phyloP scores from a whole-genome alignment of 2,888 invertebrate genomes.

The Syritta pipiens region DNA sequence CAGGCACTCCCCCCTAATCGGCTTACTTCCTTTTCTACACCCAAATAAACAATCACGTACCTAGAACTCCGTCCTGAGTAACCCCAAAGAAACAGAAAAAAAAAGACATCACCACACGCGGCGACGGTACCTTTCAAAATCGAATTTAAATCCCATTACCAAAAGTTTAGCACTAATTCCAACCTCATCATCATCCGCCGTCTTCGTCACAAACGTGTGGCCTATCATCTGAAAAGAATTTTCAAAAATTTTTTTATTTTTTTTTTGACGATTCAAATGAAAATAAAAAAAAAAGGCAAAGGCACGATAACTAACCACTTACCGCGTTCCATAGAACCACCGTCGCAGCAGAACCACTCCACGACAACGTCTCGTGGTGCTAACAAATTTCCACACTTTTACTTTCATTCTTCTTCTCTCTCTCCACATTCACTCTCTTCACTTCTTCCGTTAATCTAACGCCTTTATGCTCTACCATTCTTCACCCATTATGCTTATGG shows the following conservation, averaged over 20 bases:
- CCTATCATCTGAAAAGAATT: slow-evolving; percentile 36
- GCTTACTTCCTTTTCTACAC: too few relatives aligned
- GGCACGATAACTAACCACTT: slow-evolving; percentile 54
- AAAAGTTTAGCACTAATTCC: slow-evolving; percentile 56
- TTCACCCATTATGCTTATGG: slow-evolving; percentile 33
- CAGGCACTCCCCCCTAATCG: too few relatives aligned
- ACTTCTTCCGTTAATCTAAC: slow-evolving; percentile 35
- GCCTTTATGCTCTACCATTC: slow-evolving; percentile 46
- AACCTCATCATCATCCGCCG: slow-evolving; percentile 51
- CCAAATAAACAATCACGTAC: not conserved
- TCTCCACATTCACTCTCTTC: not conserved
- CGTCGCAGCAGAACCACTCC: not conserved
- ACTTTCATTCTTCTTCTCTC: slow-evolving; percentile 46
- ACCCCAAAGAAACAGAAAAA: too few relatives aligned
- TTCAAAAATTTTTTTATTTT: too few relatives aligned
- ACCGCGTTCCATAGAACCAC: not conserved
- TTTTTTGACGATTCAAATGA: slow-evolving; percentile 50
- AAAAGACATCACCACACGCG: too few relatives aligned
- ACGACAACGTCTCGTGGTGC: slow-evolving; percentile 23
- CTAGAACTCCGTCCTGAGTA: not conserved
- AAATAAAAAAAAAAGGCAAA: slow-evolving; percentile 55
- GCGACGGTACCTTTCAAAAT: slow-evolving; percentile 37
- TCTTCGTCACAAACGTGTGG: slow-evolving; percentile 12
- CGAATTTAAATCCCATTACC: slow-evolving; percentile 54
- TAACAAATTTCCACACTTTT: slow-evolving; percentile 62